phyloP scores from a whole-genome alignment of 2,797 vertebrate genomes.

The Caiman crocodilus region DNA sequence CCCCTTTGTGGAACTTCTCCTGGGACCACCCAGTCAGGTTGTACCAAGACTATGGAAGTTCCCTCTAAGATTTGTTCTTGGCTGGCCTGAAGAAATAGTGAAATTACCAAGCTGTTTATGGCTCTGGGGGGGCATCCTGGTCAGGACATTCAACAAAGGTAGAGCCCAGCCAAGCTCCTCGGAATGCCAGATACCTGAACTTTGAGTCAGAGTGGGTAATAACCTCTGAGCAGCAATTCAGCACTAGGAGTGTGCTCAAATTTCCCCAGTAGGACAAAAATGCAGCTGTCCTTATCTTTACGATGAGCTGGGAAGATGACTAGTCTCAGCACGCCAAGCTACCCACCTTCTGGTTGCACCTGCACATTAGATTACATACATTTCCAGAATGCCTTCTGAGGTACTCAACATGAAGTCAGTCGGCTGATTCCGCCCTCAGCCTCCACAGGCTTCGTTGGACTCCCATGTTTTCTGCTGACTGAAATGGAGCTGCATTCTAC shows the following conservation, averaged over 20 bases:
- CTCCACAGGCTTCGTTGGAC: neutral
- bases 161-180: no score
- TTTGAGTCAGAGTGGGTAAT: neutral
- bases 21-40: no score
- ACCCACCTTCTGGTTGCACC: neutral
- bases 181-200: neutral
- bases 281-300: neutral
- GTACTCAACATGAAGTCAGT: neutral
- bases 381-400: neutral
- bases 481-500: neutral
- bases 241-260: neutral
- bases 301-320: neutral
- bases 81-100: no score
- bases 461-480: neutral
- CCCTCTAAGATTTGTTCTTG: no score
- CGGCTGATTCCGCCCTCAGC: no score
- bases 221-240: neutral
- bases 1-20: no score
- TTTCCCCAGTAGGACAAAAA: neutral
- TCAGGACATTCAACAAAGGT: no score
- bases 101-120: no score
- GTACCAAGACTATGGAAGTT: no score
- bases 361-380: neutral
- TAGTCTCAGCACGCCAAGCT: neutral
- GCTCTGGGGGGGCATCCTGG: no score